Evolutionary conservation across 2,888 invertebrate genomes (phyloP).

Genomic region (Caprella mutica): DNA sequence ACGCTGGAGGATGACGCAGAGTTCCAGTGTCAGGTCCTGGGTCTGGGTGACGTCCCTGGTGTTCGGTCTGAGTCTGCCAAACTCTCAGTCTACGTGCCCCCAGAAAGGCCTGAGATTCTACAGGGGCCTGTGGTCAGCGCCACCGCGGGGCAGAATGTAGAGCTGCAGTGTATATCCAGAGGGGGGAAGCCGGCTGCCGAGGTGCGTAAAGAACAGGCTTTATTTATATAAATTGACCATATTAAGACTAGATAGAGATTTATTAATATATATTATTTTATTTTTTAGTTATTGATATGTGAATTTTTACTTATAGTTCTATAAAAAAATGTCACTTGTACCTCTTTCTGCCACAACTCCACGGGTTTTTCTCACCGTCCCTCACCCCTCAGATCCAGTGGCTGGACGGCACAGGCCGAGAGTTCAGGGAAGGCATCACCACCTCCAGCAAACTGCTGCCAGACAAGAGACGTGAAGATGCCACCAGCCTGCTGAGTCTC

Average conservation of each 20-base stretch:
- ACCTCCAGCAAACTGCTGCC: constrained; percentile 51
- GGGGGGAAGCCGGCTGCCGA: constrained; percentile 91
- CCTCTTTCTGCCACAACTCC: too few relatives aligned
- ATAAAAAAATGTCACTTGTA: too few relatives aligned
- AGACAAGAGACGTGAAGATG: constrained; percentile 71
- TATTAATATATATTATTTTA: not conserved
- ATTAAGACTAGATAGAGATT: not conserved
- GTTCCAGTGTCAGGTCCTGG: constrained; percentile 86
- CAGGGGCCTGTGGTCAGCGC: constrained; percentile 72
- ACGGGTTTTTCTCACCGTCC: not conserved
- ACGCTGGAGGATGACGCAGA: constrained; percentile 83
- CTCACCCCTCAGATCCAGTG: constrained; percentile 32
- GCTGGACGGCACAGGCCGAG: constrained; percentile 39
- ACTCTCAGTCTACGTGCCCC: constrained; percentile 76
- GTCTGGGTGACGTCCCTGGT: constrained; percentile 50
- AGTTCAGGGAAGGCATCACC: constrained; percentile 66
- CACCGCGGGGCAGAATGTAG: constrained; percentile 77
- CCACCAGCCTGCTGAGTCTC: constrained; percentile 71
- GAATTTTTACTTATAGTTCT: not conserved
- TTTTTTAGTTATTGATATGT: not conserved
- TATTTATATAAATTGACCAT: not conserved
- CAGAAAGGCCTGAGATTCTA: constrained; percentile 75
- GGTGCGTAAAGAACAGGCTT: constrained; percentile 48
- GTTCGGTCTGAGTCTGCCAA: constrained; percentile 68
- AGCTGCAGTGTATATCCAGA: constrained; percentile 77